These are phyloP conservation scores for Geococcyx californianus DNA, from an alignment of 2,113 vertebrate genomes.

Conservation along the genomic window DNA sequence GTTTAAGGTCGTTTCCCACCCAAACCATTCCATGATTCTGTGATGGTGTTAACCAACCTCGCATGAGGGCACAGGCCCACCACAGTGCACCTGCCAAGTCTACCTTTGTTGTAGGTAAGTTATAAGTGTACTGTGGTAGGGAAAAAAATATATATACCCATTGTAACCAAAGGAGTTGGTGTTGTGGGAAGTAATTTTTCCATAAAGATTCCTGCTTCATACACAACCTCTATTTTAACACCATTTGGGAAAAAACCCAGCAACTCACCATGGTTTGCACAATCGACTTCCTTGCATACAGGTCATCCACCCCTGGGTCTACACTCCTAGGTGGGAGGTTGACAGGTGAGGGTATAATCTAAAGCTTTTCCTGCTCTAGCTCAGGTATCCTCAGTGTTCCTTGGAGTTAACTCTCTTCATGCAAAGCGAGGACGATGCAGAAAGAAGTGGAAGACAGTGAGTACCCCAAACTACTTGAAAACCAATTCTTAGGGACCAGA, in stretches of 20 bases:
- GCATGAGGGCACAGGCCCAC: neutral
- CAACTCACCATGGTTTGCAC: neutral
- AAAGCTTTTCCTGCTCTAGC: neutral
- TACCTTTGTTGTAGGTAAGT: neutral
- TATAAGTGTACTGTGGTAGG: neutral
- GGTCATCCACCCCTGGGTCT: neutral
- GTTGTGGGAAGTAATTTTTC: neutral
- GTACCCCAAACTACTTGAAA: neutral
- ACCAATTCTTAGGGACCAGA: neutral
- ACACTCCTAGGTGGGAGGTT: neutral
- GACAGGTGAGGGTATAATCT: neutral
- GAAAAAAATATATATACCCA: neutral
- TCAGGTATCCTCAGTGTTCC: neutral
- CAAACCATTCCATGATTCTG: too few relatives aligned
- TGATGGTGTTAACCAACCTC: neutral
- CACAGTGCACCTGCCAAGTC: neutral
- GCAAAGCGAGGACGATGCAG: neutral
- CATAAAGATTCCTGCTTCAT: neutral
- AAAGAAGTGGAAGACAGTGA: neutral
- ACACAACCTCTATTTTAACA: neutral
- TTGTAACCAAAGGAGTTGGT: neutral
- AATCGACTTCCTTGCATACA: accelerated
- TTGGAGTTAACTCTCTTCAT: neutral
- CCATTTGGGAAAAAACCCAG: neutral
- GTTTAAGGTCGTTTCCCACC: too few relatives aligned